Conservation (phyloP, 2,888 invertebrate genomes). For the Pimpla rufipes region DNA sequence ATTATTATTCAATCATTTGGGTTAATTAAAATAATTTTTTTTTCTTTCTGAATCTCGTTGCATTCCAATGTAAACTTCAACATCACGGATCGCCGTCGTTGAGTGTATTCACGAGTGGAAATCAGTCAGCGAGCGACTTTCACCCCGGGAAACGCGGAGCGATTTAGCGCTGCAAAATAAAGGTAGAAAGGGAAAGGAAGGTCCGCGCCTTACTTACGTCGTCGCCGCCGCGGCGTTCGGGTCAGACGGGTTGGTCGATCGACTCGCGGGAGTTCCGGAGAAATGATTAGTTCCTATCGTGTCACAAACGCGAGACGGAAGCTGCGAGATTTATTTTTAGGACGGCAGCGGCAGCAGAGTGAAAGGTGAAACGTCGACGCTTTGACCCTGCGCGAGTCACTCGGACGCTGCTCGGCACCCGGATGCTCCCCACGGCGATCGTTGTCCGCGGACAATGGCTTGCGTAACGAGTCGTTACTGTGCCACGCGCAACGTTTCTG, state of each 20-base stretch:
- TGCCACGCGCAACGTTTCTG: conserved; percentile 38
- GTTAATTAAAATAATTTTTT: too few species aligned
- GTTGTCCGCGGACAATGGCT: conserved; percentile 59
- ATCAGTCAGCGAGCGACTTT: conserved; percentile 56
- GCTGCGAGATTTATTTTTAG: conserved; percentile 32
- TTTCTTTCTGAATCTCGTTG: too few species aligned
- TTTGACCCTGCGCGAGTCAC: conserved; percentile 32
- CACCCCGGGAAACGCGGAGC: conserved; percentile 55
- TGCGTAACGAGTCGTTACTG: conserved; percentile 59
- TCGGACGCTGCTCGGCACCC: conserved; percentile 41
- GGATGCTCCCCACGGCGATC: conserved; percentile 60
- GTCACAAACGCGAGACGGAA: conserved; percentile 8
- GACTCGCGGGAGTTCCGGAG: conserved; percentile 24
- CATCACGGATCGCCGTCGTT: neutral
- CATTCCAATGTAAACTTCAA: too few species aligned
- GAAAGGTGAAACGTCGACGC: conserved; percentile 11
- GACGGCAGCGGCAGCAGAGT: neutral
- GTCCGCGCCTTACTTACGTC: conserved; percentile 13
- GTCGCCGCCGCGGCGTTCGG: too few species aligned
- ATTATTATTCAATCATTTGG: too few species aligned
- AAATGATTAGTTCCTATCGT: conserved; percentile 46
- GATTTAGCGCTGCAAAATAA: conserved; percentile 60
- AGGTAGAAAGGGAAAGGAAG: conserved; percentile 62
- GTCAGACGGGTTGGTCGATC: conserved; percentile 59
- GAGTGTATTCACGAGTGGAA: conserved; percentile 12